Conservation (phyloP, 2,888 invertebrate species). For the Nysson spinosus region DNA sequence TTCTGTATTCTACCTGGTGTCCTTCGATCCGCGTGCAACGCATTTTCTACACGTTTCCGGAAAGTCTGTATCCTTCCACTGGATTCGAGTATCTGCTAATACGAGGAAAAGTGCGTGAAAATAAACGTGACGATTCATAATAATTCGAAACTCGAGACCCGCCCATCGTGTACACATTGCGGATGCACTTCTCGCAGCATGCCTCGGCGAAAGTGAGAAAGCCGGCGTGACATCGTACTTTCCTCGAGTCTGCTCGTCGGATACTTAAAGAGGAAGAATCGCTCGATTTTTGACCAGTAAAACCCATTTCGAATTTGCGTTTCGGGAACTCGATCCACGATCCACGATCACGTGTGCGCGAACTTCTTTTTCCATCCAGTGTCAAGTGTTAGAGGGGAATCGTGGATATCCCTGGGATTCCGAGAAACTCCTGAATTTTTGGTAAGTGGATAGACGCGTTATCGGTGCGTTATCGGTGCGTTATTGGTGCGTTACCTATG, state of each 20-base stretch:
- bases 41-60: too few relatives aligned
- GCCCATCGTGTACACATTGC: slow-evolving; percentile 6
- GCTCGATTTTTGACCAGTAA: too few relatives aligned
- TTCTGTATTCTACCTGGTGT: too few relatives aligned
- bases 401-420: neutral
- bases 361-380: too few relatives aligned
- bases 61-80: neutral
- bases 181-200: slow-evolving; percentile 16
- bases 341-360: too few relatives aligned
- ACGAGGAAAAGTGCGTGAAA: neutral
- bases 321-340: too few relatives aligned
- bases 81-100: neutral
- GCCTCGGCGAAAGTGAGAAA: slow-evolving; percentile 1
- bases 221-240: slow-evolving; percentile 5
- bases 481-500: neutral
- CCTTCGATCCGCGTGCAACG: too few relatives aligned
- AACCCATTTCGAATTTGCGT: too few relatives aligned
- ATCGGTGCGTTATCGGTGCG: neutral
- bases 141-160: too few relatives aligned
- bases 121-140: slow-evolving; percentile 2
- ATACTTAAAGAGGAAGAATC: too few relatives aligned
- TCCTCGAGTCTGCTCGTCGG: too few relatives aligned
- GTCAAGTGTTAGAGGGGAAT: neutral
- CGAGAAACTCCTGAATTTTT: neutral
- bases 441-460: slow-evolving; percentile 21